Evolutionary conservation across 2,888 invertebrate genomes (phyloP), one percentile per base, ranked within the genome.

Genomic region (Hecatera dysodea): DNA sequence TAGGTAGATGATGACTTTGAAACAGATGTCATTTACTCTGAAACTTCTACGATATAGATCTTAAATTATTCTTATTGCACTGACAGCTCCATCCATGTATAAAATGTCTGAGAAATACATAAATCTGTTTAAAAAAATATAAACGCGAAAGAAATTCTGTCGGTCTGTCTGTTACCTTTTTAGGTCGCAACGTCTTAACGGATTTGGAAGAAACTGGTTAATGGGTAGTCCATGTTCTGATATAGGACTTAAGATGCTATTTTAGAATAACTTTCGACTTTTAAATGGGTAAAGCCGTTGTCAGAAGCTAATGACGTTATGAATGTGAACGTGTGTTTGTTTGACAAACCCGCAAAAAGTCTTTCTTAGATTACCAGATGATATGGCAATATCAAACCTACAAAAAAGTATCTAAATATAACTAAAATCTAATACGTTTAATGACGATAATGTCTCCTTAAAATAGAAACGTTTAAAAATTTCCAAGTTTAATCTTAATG

Each of bases 401-500:
- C 24, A 36, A 17, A 44, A 65, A 44, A 33, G 8, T 24, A 48
- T 48, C 11, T 19, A 24, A 46, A 24, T 56, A 59, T 15, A 46
- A n/a, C 44, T 36, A 36, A 53, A 56, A 69, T 11, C 27, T 44
- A n/a, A 33, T 33, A 33, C 52, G 19, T 1, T 5, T 22, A 27
- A 50, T 52, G 33, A 19, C 12, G 11, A 50, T 33, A 7, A 52
- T 29, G 33, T 59, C 27, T 59, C 0, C 19, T 19, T 15, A 48
- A 56, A 67, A 48, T 65, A 50, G 48, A 50, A 50, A 33, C 27
- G 19, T 39, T 50, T 57, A 39, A 44, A 36, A 9, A 52, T 11
- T 52, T 1, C 17, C 29, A 64, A 67, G n/a, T 72, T 67, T 64
- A 67, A 71, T 67, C 72, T 63, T 33, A 64, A 67, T 57, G 36